Base-by-base conservation (phyloP, 2,888 invertebrate species). In the Drosophila niveifrons region DNA sequence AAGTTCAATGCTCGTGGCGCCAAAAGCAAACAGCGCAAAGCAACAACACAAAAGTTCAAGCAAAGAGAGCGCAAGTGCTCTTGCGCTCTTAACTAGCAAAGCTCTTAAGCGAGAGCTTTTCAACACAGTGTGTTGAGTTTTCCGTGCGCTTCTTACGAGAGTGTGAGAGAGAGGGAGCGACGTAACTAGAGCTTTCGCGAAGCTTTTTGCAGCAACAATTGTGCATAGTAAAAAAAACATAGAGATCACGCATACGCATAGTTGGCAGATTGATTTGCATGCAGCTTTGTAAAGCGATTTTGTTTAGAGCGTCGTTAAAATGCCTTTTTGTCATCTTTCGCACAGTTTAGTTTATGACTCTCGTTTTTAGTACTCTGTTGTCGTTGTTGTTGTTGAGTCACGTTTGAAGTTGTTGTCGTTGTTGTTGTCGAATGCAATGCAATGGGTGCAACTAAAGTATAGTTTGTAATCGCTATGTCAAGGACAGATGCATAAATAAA, bases 101-200 rank as follows among this genome's bases (percentile, higher is more conserved):
- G 28, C 48, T 52, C 50, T 50, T 23, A 29, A 18, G 11, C n/a
- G 18, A 4, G 29, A 87, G 85, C 85, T 85, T 85, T 83, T 78
- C 84, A 86, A 82, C 86, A 85, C 79, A 76, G 34, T 62, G 72
- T 83, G 81, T 77, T 83, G 84, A 80, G 48, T 81, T 77, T 65
- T 47, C n/a, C n/a, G 3, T 3, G 18, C 0, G 36, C 29, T 0
- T 29, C 2, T 31, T 51, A 78, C n/a, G n/a, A 78, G 82, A 69
- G 82, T 46, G 44, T 39, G 2, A 18, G 4, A 18, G 18, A 18
- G 18, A 18, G 18, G 1, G 18, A 18, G 18, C 3, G 18, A 4
- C 1, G 23, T 10, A 28, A 3, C 36, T 36, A 46, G 65, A 76
- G 73, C 80, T 73, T 57, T 51, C 8, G 1, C 0, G 18, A 56